Evolutionary conservation across 64 coral and sea anemone genomes (phyloP), one percentile per base, ranked within the genome.

Genomic region (Pocillopora damicornis): DNA sequence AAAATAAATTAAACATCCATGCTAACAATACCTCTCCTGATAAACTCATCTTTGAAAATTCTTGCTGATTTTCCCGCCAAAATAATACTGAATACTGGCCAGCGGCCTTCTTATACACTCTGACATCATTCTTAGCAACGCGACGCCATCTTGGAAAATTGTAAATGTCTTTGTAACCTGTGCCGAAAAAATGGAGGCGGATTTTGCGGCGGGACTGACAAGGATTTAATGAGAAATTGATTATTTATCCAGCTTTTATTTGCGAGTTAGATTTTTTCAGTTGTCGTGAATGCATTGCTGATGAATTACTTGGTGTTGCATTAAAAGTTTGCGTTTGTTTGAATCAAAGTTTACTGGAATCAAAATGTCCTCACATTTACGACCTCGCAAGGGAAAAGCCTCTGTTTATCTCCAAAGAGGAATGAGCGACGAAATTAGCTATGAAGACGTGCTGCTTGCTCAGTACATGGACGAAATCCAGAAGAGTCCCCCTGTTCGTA

Each of bases 401-500:
- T 85, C 81, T 56, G 81, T 73, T 37, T 88, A 88, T 88, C 45
- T 95, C 16, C 87, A 95, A 80, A 87, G 94, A 69, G 94, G 87
- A 77, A 89, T 89, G 90, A 95, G 94, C 15, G 81, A 74, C 35
- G 77, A 91, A 34, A 92, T 95, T 12, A 92, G 90, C 42, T 95
- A 95, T 35, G 94, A 95, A 75, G 94, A 95, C 56, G 75, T 95
- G 35, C 59, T 95, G 69, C 66, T 95, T 42, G 90, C 94, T 69
- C 90, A 95, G 76, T 95, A 92, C 76, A 92, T 95, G 94, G 89
- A 92, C 17, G 79, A 95, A 71, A 92, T 95, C 69, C 86, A 95
- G 36, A 89, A 79, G 59, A 37, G 34, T 56, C 80, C 90, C 0
- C 90, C 94, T 71, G 79, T 82, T 58, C 87, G 79, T 35, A 82